phyloP scores from a whole-genome alignment of 2,113 vertebrate genomes.

The Poecilia latipinna region DNA sequence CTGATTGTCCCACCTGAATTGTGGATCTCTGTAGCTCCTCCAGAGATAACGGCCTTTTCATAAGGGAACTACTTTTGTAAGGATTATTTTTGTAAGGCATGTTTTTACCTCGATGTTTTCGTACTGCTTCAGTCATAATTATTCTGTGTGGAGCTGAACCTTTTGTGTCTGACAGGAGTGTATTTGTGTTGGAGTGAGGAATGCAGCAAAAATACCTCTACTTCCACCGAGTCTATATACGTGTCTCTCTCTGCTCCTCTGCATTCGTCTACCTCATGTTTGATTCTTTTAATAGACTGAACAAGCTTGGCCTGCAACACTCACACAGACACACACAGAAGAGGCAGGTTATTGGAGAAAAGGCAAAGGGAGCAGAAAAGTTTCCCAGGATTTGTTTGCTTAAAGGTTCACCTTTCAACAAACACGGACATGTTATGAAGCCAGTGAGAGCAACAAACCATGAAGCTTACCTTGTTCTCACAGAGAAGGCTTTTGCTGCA shows the following conservation, averaged over 20 bases:
- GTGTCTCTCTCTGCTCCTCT: constrained; percentile 76
- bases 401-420: not conserved
- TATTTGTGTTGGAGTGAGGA: not conserved
- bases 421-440: not conserved
- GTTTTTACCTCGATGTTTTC: not conserved
- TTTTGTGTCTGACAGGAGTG: constrained; percentile 3
- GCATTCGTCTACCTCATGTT: constrained; percentile 78
- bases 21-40: too few species aligned
- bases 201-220: constrained; percentile 70
- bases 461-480: constrained; percentile 75
- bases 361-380: not conserved
- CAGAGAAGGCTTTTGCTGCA: constrained; percentile 68
- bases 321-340: constrained; percentile 44
- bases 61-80: too few species aligned
- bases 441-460: constrained; percentile 30
- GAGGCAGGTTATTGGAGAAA: constrained; percentile 10
- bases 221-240: constrained; percentile 56
- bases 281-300: constrained; percentile 81
- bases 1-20: too few species aligned
- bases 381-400: not conserved
- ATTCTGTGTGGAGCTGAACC: not conserved
- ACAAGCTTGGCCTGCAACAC: constrained; percentile 77
- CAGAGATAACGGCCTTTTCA: too few species aligned
- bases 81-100: too few species aligned
- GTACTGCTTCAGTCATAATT: too few species aligned